Evolutionary conservation across 1,140 invertebrate genomes (phyloP).

Genomic region (Armadillidium nasatum): DNA sequence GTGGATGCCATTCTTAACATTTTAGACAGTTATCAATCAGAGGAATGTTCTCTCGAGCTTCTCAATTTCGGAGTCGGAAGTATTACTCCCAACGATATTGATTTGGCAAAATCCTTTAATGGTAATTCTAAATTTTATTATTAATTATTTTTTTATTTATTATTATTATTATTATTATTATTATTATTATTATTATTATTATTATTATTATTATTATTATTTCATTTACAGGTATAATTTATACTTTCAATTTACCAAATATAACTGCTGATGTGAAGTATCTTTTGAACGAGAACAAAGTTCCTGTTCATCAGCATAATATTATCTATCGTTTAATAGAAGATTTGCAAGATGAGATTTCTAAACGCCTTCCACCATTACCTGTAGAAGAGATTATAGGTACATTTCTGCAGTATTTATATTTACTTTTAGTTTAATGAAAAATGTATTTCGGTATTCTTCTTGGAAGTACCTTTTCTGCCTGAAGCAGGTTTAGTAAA

Average conservation of each 20-base stretch:
- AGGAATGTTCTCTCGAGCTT: conserved; percentile 73
- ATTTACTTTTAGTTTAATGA: neutral
- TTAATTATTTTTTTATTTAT: too few species aligned
- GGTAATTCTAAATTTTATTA: conserved; percentile 47
- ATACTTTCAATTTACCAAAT: neutral
- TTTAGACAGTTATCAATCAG: conserved; percentile 75
- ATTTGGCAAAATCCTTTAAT: conserved; percentile 76
- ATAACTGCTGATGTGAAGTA: neutral
- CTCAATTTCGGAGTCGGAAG: conserved; percentile 84
- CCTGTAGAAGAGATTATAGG: neutral
- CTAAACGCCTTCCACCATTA: neutral
- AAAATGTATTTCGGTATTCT: neutral
- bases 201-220: too few species aligned
- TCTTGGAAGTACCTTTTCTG: neutral
- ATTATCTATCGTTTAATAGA: conserved; percentile 89
- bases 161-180: too few species aligned
- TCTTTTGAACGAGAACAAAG: conserved; percentile 46
- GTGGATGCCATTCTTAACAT: conserved; percentile 76
- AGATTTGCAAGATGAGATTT: conserved; percentile 73
- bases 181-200: too few species aligned
- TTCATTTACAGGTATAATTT: conserved; percentile 55
- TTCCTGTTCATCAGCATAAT: conserved; percentile 66
- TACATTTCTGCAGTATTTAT: neutral
- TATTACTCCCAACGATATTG: conserved; percentile 74
- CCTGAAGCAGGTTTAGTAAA: neutral